Evolutionary conservation across 2,113 vertebrate genomes (phyloP).

Genomic region (Callionymus lyra): DNA sequence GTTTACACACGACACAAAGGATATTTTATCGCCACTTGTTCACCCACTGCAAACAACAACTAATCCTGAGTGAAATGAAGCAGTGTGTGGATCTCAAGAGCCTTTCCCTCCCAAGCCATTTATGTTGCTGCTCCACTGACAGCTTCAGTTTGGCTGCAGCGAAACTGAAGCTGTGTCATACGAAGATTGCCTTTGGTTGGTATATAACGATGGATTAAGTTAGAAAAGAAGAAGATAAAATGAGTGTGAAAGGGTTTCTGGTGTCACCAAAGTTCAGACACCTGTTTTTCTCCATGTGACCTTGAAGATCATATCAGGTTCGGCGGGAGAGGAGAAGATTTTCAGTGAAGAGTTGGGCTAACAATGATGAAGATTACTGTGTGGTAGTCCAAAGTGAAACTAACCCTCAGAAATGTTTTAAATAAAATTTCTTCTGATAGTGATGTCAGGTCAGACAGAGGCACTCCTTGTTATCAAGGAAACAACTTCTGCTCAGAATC

Average conservation of each 20-base stretch:
- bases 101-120: slow-evolving; percentile 31
- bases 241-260: slow-evolving; percentile 50
- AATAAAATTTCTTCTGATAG: too few relatives aligned
- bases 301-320: slow-evolving; percentile 32
- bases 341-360: slow-evolving; percentile 8
- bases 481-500: too few relatives aligned
- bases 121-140: slow-evolving; percentile 41
- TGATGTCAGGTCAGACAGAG: too few relatives aligned
- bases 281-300: slow-evolving; percentile 43
- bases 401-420: too few relatives aligned
- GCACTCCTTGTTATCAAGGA: too few relatives aligned
- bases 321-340: slow-evolving; percentile 8
- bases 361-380: slow-evolving; percentile 2
- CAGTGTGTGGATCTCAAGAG: slow-evolving; percentile 49
- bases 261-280: slow-evolving; percentile 63
- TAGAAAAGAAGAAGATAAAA: slow-evolving; percentile 67
- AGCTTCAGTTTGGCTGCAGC: slow-evolving; percentile 59
- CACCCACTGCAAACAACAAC: slow-evolving; percentile 42
- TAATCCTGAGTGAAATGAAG: slow-evolving; percentile 64
- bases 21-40: slow-evolving; percentile 61
- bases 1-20: slow-evolving; percentile 35
- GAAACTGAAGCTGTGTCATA: slow-evolving; percentile 66
- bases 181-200: slow-evolving; percentile 69
- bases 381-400: too few relatives aligned
- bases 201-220: slow-evolving; percentile 73